These are phyloP conservation scores for Serilophus lunatus DNA, from an alignment of 2,113 vertebrate species.

Conservation along the genomic window DNA sequence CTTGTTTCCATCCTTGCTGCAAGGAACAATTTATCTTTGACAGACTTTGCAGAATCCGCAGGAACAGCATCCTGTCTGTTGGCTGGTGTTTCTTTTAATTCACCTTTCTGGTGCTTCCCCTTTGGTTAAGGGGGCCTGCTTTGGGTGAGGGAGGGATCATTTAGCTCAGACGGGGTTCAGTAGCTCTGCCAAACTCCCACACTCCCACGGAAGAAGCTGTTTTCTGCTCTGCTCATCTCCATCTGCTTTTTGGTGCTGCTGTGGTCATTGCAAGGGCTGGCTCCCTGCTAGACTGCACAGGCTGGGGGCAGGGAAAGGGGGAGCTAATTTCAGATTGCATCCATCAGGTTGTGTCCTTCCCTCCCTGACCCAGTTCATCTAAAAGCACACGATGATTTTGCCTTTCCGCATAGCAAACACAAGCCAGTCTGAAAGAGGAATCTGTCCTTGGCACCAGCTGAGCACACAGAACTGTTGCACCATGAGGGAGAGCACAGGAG, in stretches of 20 bases:
- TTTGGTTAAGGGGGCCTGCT: not conserved
- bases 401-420: not conserved
- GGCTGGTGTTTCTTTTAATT: not conserved
- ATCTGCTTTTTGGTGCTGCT: not conserved
- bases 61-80: not conserved
- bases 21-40: slow-evolving; percentile 8
- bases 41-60: not conserved
- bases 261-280: not conserved
- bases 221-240: not conserved
- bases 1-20: slow-evolving; percentile 31
- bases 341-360: not conserved
- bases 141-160: not conserved
- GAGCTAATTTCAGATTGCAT: not conserved
- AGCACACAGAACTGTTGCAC: not conserved
- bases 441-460: not conserved
- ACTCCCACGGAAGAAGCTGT: not conserved
- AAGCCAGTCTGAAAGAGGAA: not conserved
- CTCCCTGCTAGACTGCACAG: not conserved
- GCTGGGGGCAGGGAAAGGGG: not conserved
- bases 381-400: not conserved
- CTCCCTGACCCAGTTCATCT: not conserved
- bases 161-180: not conserved
- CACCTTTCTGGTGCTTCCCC: not conserved
- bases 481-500: not conserved
- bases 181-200: not conserved